Evolutionary conservation across 2,113 vertebrate genomes (phyloP).

Genomic region (Malurus cyaneus): DNA sequence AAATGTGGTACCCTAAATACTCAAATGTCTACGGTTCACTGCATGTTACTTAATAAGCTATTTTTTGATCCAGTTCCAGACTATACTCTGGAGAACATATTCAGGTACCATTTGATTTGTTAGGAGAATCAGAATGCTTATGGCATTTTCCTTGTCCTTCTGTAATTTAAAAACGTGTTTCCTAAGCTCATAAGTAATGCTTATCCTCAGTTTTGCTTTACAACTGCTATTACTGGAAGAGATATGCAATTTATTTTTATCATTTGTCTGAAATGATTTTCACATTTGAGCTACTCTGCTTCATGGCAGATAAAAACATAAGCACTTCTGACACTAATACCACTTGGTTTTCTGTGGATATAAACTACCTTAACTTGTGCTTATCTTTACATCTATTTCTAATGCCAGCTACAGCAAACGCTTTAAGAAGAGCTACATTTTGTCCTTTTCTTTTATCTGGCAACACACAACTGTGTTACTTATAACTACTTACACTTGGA

Average conservation of each 20-base stretch:
- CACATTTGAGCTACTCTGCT: not conserved
- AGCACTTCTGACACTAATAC: not conserved
- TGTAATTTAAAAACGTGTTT: not conserved
- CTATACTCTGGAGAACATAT: not conserved
- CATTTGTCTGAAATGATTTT: not conserved
- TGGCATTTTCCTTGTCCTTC: not conserved
- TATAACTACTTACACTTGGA: not conserved
- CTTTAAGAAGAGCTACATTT: not conserved
- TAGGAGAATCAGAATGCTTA: not conserved
- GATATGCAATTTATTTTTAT: not conserved
- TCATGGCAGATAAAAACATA: not conserved
- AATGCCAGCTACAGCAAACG: not conserved
- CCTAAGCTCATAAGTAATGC: not conserved
- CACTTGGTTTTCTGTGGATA: not conserved
- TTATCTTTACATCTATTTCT: not conserved
- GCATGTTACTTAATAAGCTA: not conserved
- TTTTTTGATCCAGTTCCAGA: constrained; percentile 17
- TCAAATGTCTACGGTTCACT: not conserved
- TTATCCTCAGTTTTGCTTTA: not conserved
- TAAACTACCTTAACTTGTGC: not conserved
- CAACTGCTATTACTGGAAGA: not conserved
- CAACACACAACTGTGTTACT: not conserved
- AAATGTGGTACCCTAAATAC: not conserved
- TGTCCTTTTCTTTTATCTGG: not conserved
- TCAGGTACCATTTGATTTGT: constrained; percentile 2